phyloP scores from a whole-genome alignment of 2,797 vertebrate genomes.

The Neoniphon sammara region DNA sequence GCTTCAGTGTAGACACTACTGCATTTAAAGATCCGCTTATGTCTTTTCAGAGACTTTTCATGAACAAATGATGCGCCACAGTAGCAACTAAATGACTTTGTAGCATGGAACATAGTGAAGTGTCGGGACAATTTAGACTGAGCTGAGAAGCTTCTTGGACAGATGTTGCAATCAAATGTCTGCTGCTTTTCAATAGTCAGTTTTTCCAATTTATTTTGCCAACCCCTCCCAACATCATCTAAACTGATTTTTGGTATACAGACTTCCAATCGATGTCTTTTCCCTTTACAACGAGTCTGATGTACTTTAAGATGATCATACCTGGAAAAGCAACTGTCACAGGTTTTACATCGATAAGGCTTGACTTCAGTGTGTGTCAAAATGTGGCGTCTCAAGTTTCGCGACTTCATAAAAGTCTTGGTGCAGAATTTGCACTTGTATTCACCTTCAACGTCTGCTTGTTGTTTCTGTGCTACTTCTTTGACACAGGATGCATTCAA shows the following conservation, averaged over 20 bases:
- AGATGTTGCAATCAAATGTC: slow-evolving; percentile 72
- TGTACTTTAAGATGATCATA: slow-evolving; percentile 84
- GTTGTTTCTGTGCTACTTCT: slow-evolving; percentile 29
- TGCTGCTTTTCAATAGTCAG: slow-evolving; percentile 38
- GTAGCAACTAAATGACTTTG: slow-evolving; percentile 79
- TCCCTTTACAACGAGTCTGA: slow-evolving; percentile 78
- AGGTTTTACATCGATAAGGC: slow-evolving; percentile 85
- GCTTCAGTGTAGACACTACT: slow-evolving; percentile 34
- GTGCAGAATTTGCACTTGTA: slow-evolving; percentile 86
- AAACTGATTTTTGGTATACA: slow-evolving; percentile 81
- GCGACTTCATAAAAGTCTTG: slow-evolving; percentile 80
- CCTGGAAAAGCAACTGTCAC: slow-evolving; percentile 83
- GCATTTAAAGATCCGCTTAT: slow-evolving; percentile 68
- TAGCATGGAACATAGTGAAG: slow-evolving; percentile 74
- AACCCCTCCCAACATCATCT: slow-evolving; percentile 74
- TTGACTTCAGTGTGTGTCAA: slow-evolving; percentile 86
- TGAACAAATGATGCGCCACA: slow-evolving; percentile 75
- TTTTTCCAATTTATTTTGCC: slow-evolving; percentile 60
- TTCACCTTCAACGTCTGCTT: slow-evolving; percentile 47
- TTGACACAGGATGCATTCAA: slow-evolving; percentile 17
- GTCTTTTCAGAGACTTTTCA: slow-evolving; percentile 71
- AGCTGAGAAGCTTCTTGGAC: slow-evolving; percentile 73
- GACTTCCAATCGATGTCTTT: slow-evolving; percentile 73
- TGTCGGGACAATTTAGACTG: slow-evolving; percentile 77
- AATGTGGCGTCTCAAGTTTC: slow-evolving; percentile 82